A percentile compares a stretch with the other conserved stretches of the same genome.
Evolutionary conservation across 2,797 vertebrate species (phyloP).

Genomic region (Hephaestus fuliginosus): DNA sequence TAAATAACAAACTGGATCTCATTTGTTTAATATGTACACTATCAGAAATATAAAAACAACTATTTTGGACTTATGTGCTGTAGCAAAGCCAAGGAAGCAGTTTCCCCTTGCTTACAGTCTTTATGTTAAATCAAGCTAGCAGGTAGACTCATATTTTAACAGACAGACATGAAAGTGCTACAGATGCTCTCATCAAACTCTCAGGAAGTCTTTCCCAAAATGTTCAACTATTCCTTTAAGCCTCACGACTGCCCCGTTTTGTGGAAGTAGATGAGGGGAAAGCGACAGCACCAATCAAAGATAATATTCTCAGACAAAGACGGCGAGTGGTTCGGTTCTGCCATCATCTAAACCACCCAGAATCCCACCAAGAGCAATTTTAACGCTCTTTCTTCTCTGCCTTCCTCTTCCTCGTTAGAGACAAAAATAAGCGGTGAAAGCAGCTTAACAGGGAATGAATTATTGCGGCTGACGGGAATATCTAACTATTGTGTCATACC

Average conservation of each 20-base stretch:
- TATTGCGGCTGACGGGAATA: neutral
- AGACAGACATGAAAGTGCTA: neutral
- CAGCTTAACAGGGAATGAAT: neutral
- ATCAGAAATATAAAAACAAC: too few species aligned
- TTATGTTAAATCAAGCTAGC: neutral
- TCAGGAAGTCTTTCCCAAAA: neutral
- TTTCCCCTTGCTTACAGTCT: neutral
- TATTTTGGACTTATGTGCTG: neutral
- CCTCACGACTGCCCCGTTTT: neutral
- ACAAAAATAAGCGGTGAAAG: slow-evolving; percentile 5
- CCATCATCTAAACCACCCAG: neutral
- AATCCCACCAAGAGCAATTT: neutral
- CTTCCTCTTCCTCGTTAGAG: neutral
- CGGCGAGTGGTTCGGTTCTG: slow-evolving; percentile 1
- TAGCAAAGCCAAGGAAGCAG: neutral
- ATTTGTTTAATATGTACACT: neutral
- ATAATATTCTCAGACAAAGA: slow-evolving; percentile 14
- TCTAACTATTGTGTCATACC: neutral
- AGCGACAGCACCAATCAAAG: slow-evolving; percentile 15
- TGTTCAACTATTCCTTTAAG: neutral
- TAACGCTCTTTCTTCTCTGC: neutral
- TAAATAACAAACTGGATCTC: neutral
- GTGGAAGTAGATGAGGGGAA: neutral
- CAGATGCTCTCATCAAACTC: neutral
- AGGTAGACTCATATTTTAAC: neutral